Conservation (phyloP, 2,113 vertebrate genomes). For the Pedionomus torquatus region DNA sequence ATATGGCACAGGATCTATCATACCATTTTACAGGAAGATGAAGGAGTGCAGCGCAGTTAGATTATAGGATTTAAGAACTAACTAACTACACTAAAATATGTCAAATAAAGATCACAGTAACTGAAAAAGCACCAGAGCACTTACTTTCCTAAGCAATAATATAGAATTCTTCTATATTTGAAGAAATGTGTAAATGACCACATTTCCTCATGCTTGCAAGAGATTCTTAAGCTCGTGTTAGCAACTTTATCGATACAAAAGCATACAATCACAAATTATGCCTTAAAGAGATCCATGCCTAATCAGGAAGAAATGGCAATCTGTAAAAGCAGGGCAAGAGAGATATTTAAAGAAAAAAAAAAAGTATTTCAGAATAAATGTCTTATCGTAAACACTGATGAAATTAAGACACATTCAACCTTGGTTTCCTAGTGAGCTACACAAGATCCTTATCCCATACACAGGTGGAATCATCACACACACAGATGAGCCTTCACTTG, state of each 20-base stretch:
- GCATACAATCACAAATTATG: not conserved
- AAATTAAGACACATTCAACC: not conserved
- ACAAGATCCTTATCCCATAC: not conserved
- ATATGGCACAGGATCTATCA: not conserved
- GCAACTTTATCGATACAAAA: not conserved
- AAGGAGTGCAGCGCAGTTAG: not conserved
- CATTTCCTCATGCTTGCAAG: not conserved
- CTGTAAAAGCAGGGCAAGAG: not conserved
- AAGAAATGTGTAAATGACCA: not conserved
- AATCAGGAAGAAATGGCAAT: not conserved
- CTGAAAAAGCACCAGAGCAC: not conserved
- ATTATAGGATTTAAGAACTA: not conserved
- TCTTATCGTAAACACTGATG: not conserved
- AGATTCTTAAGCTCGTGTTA: not conserved
- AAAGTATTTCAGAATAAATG: not conserved
- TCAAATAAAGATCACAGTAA: not conserved
- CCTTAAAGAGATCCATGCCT: not conserved
- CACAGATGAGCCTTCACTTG: accelerated
- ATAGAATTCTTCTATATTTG: not conserved
- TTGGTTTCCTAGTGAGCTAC: not conserved
- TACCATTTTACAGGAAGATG: not conserved
- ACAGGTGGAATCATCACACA: not conserved
- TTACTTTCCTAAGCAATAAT: not conserved
- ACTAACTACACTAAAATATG: not conserved
- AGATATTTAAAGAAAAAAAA: not conserved